Evolutionary conservation across 2,888 invertebrate genomes (phyloP).

Genomic region (Caenorhabditis uteleia): DNA sequence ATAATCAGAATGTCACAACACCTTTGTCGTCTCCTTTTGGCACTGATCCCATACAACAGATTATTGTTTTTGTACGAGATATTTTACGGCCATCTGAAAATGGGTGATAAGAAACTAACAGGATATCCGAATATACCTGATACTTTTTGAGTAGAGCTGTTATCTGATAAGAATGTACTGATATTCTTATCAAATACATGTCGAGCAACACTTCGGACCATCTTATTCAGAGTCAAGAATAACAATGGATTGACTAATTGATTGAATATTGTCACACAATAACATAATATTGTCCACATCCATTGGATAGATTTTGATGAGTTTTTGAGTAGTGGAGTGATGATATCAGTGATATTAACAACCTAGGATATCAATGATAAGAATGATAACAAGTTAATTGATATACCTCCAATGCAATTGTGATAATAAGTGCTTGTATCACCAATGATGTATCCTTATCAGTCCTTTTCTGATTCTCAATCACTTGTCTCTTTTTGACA

Average conservation of each 20-base stretch:
- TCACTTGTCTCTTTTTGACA: constrained; percentile 29
- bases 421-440: constrained; percentile 42
- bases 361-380: constrained; percentile 2
- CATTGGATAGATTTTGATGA: constrained; percentile 17
- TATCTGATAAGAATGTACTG: constrained; percentile 18
- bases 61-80: no score
- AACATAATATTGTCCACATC: constrained; percentile 35
- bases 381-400: not conserved
- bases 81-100: no score
- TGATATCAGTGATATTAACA: constrained; percentile 26
- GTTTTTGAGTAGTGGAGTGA: constrained; percentile 17
- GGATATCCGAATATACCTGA: no score
- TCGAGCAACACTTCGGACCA: constrained; percentile 32
- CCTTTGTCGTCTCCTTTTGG: no score
- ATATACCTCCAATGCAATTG: constrained; percentile 36
- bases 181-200: constrained; percentile 35
- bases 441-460: constrained; percentile 31
- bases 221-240: constrained; percentile 36
- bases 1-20: no score
- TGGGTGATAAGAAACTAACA: no score
- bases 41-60: no score
- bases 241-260: constrained; percentile 44
- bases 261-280: constrained; percentile 42
- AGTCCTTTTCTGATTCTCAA: constrained; percentile 11
- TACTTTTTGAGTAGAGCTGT: not conserved